Evolutionary conservation across 2,888 invertebrate genomes (phyloP).

Genomic region (Horisme vitalbata): DNA sequence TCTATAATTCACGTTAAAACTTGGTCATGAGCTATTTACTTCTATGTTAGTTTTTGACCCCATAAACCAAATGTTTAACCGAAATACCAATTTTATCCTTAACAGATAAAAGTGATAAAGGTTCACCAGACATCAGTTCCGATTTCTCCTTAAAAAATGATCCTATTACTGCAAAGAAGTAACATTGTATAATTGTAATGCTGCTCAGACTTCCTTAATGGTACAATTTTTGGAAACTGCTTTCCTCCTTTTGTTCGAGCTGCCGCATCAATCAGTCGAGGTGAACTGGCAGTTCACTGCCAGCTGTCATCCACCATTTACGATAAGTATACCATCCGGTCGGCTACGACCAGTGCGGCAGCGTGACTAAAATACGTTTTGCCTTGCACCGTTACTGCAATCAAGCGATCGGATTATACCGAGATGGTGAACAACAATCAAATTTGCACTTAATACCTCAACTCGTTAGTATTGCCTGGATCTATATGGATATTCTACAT

Average conservation of each 20-base stretch:
- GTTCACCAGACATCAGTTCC: too few relatives aligned
- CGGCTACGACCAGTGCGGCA: too few relatives aligned
- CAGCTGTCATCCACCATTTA: conserved; percentile 41
- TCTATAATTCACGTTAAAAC: too few relatives aligned
- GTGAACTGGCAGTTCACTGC: conserved; percentile 49
- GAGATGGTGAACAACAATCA: conserved; percentile 16
- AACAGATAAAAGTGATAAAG: too few relatives aligned
- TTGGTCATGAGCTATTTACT: too few relatives aligned
- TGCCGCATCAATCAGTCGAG: conserved; percentile 51
- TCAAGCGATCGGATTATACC: conserved; percentile 25
- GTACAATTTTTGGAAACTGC: conserved; percentile 24
- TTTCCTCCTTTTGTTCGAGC: conserved; percentile 43
- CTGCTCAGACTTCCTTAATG: too few relatives aligned
- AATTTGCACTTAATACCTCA: conserved; percentile 11
- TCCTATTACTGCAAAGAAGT: too few relatives aligned
- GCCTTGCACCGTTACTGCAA: conserved; percentile 22
- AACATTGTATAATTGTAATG: too few relatives aligned
- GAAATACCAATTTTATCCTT: too few relatives aligned
- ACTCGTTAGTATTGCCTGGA: conserved; percentile 8
- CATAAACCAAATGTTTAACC: too few relatives aligned
- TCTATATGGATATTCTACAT: background rate
- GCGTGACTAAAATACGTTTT: conserved; percentile 45
- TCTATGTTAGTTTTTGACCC: too few relatives aligned
- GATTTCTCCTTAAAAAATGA: too few relatives aligned
- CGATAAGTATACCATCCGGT: conserved; percentile 35